phyloP scores from a whole-genome alignment of 1,140 invertebrate species.

The Caenorhabditis brenneri region DNA sequence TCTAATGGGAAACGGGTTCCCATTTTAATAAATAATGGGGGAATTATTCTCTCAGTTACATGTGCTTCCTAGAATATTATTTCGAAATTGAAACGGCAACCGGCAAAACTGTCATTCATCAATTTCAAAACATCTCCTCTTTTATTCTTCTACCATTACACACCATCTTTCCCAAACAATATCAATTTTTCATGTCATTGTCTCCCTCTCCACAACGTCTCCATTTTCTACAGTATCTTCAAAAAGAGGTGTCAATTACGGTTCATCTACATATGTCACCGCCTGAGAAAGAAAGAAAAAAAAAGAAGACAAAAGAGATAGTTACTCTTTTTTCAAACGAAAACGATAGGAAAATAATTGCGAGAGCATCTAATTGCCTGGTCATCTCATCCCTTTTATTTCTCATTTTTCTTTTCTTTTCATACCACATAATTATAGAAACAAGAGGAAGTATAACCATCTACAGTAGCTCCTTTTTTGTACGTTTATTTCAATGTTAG shows the following conservation, averaged over 20 bases:
- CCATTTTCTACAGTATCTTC: background rate
- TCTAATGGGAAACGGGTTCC: too few relatives aligned
- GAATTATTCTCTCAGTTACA: too few relatives aligned
- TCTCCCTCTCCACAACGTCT: background rate
- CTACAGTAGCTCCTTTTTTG: background rate
- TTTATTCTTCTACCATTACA: background rate
- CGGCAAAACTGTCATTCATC: too few relatives aligned
- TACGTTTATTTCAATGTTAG: background rate
- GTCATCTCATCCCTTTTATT: background rate
- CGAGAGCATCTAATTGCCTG: background rate
- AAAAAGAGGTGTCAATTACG: background rate
- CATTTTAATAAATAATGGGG: too few relatives aligned
- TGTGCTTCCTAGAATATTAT: too few relatives aligned
- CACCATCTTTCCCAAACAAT: background rate
- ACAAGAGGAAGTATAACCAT: background rate
- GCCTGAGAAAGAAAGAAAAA: background rate
- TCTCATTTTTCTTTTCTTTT: background rate
- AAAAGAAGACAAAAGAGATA: background rate
- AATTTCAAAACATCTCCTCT: background rate
- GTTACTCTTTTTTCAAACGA: background rate
- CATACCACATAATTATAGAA: background rate
- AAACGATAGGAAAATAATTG: background rate
- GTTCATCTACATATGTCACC: background rate
- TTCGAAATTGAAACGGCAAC: too few relatives aligned
- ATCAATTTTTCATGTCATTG: slow-evolving; percentile 41